These are phyloP conservation scores for Tinamus major DNA, from an alignment of 2,797 vertebrate species.

Conservation along the genomic window DNA sequence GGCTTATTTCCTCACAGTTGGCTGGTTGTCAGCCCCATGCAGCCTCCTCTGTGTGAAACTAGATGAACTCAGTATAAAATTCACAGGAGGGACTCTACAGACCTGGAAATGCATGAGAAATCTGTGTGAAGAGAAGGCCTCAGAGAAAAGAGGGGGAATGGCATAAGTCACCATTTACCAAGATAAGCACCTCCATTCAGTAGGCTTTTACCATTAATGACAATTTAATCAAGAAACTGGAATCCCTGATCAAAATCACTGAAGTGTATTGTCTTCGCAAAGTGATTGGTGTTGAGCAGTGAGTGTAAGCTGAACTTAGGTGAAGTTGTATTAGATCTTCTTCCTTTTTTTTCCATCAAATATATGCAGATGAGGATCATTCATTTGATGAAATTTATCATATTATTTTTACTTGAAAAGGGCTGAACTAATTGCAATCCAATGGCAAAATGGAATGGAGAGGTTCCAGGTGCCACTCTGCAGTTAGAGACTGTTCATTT, in stretches of 20 bases:
- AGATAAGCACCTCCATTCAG: neutral
- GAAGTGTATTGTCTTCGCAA: neutral
- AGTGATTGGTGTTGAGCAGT: neutral
- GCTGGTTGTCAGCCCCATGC: neutral
- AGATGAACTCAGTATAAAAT: conserved; percentile 9
- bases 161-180: neutral
- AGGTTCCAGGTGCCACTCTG: neutral
- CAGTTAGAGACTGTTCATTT: neutral
- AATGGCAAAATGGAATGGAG: neutral
- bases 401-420: neutral
- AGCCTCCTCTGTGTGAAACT: conserved; percentile 48
- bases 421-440: neutral
- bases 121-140: neutral
- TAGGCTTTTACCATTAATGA: neutral
- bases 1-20: neutral
- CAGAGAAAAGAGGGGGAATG: neutral
- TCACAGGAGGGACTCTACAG: conserved; percentile 23
- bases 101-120: conserved; percentile 32
- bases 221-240: neutral
- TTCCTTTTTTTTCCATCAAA: neutral
- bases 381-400: neutral
- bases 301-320: neutral
- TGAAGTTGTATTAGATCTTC: neutral
- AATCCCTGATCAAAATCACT: neutral
- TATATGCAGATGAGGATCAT: neutral